Evolutionary conservation across 2,113 vertebrate genomes (phyloP), one percentile per base, ranked within the genome.

Genomic region (Sclerurus mexicanus): DNA sequence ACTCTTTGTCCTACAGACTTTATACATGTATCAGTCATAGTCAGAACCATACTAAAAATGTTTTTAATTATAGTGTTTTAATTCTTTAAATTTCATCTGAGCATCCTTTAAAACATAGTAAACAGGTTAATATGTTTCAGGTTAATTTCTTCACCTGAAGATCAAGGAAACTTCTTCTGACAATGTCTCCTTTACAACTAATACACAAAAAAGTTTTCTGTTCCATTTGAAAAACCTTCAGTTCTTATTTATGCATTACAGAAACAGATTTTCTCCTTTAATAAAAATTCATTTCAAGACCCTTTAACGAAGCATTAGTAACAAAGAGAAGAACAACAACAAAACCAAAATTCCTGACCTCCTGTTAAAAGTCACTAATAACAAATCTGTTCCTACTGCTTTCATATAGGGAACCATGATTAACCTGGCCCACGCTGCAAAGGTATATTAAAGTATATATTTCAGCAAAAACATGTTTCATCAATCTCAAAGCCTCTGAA

Each of bases 21-120:
- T 2, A 59, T 7, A 42, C 18, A 23, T 0, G 0, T 19, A 79
- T 33, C 27, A 44, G 28, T 74, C 24, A 11, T 0, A 63, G 42
- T 22, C 5, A 67, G 39, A 69, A 39, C 3, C 12, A 13, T 8
- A 56, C n/a, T 18, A 86, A 19, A 5, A 46, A 73, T 0, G 0
- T 19, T 85, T 71, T 64, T 31, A 60, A 17, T 69, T 31, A 68
- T 1, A 56, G 12, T 53, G 15, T 20, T 83, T 60, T 49, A 86
- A 47, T 14, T 28, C 24, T 62, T 52, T 28, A 50, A 6, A 27
- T 31, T 60, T 62, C 72, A 79, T 23, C 19, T 2, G 1, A 86
- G 6, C 21, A 56, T 12, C 20, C 35, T 81, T 87, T 60, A 77
- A 86, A 85, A 92, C 8, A 11, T 4, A 75, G 40, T 23, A 46